Conservation (phyloP, 2,113 vertebrate species). For the Dipodomys merriami region DNA sequence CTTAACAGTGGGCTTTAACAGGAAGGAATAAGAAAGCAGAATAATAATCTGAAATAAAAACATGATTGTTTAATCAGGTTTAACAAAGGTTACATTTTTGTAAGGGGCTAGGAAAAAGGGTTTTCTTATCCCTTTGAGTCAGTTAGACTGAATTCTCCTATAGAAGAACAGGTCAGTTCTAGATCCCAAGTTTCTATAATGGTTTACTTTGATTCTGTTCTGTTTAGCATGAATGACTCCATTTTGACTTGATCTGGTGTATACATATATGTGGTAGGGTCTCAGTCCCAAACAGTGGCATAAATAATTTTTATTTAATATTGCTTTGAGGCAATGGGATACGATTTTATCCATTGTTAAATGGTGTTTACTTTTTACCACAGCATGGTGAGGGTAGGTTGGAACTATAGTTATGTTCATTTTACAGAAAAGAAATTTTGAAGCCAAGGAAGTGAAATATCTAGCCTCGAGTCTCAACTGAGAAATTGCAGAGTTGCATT, state of each 20-base stretch:
- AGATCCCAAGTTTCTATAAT: not conserved
- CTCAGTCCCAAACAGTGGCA: not conserved
- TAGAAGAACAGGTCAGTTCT: not conserved
- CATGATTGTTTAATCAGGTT: not conserved
- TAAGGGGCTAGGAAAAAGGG: no score
- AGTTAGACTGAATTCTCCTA: not conserved
- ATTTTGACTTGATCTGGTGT: not conserved
- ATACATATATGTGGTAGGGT: not conserved
- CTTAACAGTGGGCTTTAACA: not conserved
- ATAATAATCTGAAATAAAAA: not conserved
- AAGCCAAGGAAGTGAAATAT: not conserved
- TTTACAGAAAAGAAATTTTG: not conserved
- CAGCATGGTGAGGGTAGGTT: not conserved
- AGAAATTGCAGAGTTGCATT: not conserved
- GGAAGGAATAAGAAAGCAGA: not conserved
- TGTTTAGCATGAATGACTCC: not conserved
- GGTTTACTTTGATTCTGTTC: not conserved
- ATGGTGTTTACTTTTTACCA: not conserved
- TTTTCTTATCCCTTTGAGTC: not conserved
- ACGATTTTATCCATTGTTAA: not conserved
- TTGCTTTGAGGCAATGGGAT: not conserved
- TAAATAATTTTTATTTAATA: not conserved
- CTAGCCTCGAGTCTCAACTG: not conserved
- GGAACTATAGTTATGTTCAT: not conserved
- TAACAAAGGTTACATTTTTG: no score